Percentiles rank a stretch among this genome's conserved stretches.
These are phyloP conservation scores for Aricia agestis DNA, from an alignment of 1,140 invertebrate species.

Conservation along the genomic window DNA sequence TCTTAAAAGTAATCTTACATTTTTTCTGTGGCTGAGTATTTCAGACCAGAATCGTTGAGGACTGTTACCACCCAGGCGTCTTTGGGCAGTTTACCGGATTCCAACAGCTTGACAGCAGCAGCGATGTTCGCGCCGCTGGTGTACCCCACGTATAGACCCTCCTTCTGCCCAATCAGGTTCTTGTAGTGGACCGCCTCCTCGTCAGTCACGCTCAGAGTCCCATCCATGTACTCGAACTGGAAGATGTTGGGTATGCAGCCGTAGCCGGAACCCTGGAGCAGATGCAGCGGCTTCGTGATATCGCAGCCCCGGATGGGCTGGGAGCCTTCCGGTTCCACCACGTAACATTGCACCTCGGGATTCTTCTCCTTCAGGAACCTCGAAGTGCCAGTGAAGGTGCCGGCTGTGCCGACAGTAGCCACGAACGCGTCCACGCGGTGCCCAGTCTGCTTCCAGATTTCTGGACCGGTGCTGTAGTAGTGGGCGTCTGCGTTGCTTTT, in stretches of 20 bases:
- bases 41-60: constrained; percentile 1
- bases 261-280: constrained; percentile 8
- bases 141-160: constrained; percentile 11
- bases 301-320: background rate
- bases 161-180: constrained; percentile 7
- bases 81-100: background rate
- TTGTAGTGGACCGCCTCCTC: constrained; percentile 2
- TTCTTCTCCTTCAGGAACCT: constrained; percentile 33
- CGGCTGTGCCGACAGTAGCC: constrained; percentile 33
- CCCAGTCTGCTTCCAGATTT: constrained; percentile 39
- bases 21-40: background rate
- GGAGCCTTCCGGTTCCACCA: constrained; percentile 3
- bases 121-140: background rate
- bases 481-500: constrained; percentile 28
- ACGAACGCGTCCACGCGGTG: constrained; percentile 32
- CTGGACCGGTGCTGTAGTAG: constrained; percentile 34
- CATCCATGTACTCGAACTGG: constrained; percentile 1
- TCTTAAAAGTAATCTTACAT: no score
- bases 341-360: background rate
- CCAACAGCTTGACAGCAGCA: background rate
- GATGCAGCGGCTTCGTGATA: background rate
- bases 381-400: constrained; percentile 33
- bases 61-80: background rate
- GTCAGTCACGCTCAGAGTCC: background rate
- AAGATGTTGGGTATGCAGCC: background rate